These are phyloP conservation scores for Neotoxoptera formosana DNA, from an alignment of 1,140 invertebrate species.

Conservation along the genomic window DNA sequence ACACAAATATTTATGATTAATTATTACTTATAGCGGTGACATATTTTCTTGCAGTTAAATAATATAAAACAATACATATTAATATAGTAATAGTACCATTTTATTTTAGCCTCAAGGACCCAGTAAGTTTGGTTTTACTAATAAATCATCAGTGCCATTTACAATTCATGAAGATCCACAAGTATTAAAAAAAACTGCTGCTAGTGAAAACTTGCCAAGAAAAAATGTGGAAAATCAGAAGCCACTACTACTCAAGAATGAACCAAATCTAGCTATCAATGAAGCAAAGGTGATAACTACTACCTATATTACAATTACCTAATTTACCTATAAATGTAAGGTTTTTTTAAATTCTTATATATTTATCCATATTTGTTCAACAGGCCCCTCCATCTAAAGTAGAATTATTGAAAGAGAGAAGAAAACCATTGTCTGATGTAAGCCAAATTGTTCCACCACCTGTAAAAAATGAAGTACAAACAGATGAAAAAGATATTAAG, in stretches of 20 bases:
- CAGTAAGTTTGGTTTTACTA: slow-evolving; percentile 26
- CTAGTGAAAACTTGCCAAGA: neutral
- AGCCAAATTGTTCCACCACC: slow-evolving; percentile 21
- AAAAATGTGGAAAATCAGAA: slow-evolving; percentile 17
- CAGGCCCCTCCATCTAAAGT: neutral
- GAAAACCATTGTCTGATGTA: slow-evolving; percentile 48
- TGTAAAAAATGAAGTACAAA: neutral
- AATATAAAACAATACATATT: neutral
- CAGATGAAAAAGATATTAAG: neutral
- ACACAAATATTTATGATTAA: neutral
- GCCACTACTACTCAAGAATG: neutral
- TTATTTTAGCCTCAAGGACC: slow-evolving; percentile 35
- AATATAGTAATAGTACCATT: neutral
- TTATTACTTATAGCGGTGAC: neutral
- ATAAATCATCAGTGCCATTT: slow-evolving; percentile 47
- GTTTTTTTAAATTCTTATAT: neutral
- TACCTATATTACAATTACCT: neutral
- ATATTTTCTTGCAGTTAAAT: neutral
- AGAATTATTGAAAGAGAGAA: slow-evolving; percentile 27
- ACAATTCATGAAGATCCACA: slow-evolving; percentile 46
- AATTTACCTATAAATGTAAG: neutral
- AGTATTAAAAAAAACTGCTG: neutral
- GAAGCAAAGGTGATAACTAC: slow-evolving; percentile 28
- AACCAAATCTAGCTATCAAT: neutral
- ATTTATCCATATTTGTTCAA: neutral